These are phyloP conservation scores for Poecile montanus DNA, from an alignment of 2,797 vertebrate species.

Conservation along the genomic window DNA sequence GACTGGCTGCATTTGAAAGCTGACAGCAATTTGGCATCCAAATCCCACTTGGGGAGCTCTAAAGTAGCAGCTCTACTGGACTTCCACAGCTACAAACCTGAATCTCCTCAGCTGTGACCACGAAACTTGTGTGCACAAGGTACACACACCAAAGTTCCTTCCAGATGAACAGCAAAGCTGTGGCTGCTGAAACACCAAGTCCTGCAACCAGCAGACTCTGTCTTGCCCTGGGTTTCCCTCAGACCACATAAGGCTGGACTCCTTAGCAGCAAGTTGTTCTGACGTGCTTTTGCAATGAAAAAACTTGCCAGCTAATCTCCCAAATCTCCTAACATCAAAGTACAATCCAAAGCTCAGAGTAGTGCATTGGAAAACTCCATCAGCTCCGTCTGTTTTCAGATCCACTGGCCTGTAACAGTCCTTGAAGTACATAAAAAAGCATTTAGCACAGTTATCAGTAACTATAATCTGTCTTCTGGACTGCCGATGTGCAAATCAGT, in stretches of 20 bases:
- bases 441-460: not conserved
- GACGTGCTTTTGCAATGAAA: not conserved
- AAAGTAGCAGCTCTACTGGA: not conserved
- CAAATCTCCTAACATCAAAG: not conserved
- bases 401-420: not conserved
- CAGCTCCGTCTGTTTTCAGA: not conserved
- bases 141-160: not conserved
- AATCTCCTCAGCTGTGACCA: not conserved
- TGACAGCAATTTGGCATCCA: not conserved
- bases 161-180: not conserved
- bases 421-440: not conserved
- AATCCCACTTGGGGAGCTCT: not conserved
- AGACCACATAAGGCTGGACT: not conserved
- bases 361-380: not conserved
- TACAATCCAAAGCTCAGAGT: not conserved
- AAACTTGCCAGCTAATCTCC: not conserved
- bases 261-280: not conserved
- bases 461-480: not conserved
- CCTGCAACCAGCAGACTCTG: not conserved
- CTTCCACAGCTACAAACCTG: not conserved
- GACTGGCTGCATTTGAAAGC: not conserved
- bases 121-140: not conserved
- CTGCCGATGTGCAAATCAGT: fast-evolving
- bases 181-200: not conserved
- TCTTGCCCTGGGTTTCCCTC: not conserved